Evolutionary conservation across 2,888 invertebrate genomes (phyloP).

Genomic region (Cephus spinipes): DNA sequence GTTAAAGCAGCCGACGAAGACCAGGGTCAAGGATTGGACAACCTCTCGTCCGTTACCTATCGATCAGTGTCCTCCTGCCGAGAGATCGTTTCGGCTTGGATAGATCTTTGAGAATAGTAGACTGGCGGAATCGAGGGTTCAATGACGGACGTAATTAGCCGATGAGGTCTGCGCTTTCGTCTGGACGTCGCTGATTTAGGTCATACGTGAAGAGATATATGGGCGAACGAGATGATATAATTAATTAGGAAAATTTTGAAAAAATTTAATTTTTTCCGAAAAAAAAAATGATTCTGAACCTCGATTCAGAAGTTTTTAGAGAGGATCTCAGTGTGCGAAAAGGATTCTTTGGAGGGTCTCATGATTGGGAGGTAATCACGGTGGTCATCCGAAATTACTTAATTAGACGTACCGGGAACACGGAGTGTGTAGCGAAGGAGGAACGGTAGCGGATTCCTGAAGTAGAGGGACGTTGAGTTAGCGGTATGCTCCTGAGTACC

Average conservation of each 20-base stretch:
- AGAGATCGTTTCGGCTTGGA: not conserved
- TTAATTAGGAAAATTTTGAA: not conserved
- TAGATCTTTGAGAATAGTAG: conserved; percentile 12
- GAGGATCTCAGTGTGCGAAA: not conserved
- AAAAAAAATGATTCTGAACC: not conserved
- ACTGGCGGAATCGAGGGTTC: conserved; percentile 36
- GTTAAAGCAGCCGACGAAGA: conserved; percentile 48
- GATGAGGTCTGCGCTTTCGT: conserved; percentile 10
- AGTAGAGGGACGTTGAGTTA: not conserved
- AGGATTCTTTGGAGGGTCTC: not conserved
- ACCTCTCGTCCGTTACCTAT: conserved; percentile 51
- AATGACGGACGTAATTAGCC: conserved; percentile 56
- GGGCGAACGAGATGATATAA: not conserved
- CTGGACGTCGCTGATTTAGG: too few relatives aligned
- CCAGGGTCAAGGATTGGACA: conserved; percentile 57
- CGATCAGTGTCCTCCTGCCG: conserved; percentile 52
- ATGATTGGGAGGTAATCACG: not conserved
- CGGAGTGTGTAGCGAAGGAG: conserved; percentile 2
- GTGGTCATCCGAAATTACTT: conserved; percentile 22
- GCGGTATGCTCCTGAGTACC: not conserved
- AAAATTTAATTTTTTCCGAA: not conserved
- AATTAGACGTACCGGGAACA: conserved; percentile 20
- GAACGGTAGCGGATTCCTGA: not conserved
- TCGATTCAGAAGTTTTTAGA: not conserved
- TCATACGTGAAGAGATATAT: not conserved